phyloP scores from a whole-genome alignment of 2,797 vertebrate genomes.

The Heliangelus exortis region DNA sequence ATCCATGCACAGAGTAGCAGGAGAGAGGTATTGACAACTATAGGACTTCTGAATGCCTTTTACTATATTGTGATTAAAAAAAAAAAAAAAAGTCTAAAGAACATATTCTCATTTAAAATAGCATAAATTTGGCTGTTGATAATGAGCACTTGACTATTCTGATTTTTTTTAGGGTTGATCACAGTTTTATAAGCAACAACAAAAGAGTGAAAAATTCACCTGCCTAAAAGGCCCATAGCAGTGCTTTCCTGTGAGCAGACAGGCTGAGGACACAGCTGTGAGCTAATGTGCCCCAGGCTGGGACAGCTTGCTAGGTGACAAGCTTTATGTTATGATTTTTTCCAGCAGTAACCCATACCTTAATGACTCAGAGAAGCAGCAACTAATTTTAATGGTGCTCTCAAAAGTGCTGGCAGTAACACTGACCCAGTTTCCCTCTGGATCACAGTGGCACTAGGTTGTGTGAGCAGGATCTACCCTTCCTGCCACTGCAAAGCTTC shows the following conservation, averaged over 20 bases:
- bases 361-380: background rate
- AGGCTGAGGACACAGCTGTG: background rate
- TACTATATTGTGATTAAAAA: background rate
- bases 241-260: background rate
- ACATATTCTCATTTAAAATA: background rate
- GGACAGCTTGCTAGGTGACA: background rate
- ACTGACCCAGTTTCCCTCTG: background rate
- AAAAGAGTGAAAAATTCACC: background rate
- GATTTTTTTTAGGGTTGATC: background rate
- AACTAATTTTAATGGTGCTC: background rate
- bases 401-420: background rate
- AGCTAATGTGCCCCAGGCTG: background rate
- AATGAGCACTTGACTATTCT: background rate
- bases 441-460: background rate
- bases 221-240: background rate
- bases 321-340: background rate
- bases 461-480: background rate
- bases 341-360: fast-evolving
- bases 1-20: background rate
- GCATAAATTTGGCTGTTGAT: background rate
- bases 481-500: background rate
- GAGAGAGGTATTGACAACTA: background rate
- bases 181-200: background rate
- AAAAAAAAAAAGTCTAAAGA: background rate
- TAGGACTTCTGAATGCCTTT: background rate